Base-by-base conservation (phyloP, 2,113 vertebrate genomes). In the Nibea coibor region DNA sequence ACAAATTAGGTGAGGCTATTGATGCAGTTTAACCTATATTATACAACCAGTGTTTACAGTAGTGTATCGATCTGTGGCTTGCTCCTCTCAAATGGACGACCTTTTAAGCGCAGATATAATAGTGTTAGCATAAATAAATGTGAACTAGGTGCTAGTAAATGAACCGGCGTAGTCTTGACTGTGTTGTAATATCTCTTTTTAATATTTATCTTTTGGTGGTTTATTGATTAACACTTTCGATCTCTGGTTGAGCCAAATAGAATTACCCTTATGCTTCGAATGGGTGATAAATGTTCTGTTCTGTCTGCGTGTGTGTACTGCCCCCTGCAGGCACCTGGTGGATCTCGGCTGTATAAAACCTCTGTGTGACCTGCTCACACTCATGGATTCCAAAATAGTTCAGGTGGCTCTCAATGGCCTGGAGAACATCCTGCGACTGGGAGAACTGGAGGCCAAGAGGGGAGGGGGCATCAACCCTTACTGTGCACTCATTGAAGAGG, bases 311-410 rank as follows among this genome's bases (percentile, higher is more conserved):
- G 26, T 78, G 24, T 81, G 17, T 51, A 16, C 75, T 81, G n/a
- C 61, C 78, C 72, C 88, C 94, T 90, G 45, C 93, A 99, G 98
- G 88, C 97, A 98, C 90, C 94, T 99, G 11, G 98, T 99, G 90
- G 97, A 98, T 66, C 93, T 97, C 57, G 97, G 98, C 66, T 99
- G 97, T 87, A 98, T 99, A 92, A 98, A 99, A 92, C 98, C 98
- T 3, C 95, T 99, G 58, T 99, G 98, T 53, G 98, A 99, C 91
- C 96, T 99, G 57, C 97, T 99, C 75, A 99, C 98, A 3, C 96
- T 99, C 65, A 99, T 99, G 98, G 98, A 99, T 91, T 97, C 97
- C 72, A 99, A 99, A 94, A 98, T 99, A 53, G 97, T 99, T 82
- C 98, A 99, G 80, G 97, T 99, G 89, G 97, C 98, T 16, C 93